Percentiles rank a stretch among this genome's conserved stretches.
These are phyloP conservation scores for Zaprionus kolodkinae DNA, from an alignment of 1,140 invertebrate genomes.

Conservation along the genomic window DNA sequence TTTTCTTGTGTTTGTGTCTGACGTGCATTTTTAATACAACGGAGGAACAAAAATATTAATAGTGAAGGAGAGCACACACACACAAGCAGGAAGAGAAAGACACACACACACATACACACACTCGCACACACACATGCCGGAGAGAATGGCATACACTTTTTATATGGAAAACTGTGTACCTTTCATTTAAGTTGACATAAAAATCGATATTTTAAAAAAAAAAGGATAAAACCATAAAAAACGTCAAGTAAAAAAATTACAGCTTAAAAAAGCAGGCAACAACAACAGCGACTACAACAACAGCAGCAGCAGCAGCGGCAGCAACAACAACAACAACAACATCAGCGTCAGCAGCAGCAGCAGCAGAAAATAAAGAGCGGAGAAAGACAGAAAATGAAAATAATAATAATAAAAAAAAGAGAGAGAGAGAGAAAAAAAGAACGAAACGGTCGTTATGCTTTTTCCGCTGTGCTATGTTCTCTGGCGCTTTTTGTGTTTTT, in stretches of 20 bases:
- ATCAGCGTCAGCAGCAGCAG: slow-evolving; percentile 22
- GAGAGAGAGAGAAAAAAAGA: slow-evolving; percentile 48
- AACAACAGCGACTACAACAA: slow-evolving; percentile 26
- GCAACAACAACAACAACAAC: slow-evolving; percentile 28
- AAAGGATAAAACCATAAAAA: slow-evolving; percentile 80
- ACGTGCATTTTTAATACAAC: slow-evolving; percentile 42
- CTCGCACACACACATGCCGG: no score
- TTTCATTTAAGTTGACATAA: slow-evolving; percentile 83
- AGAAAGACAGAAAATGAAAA: slow-evolving; percentile 81
- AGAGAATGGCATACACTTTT: slow-evolving; percentile 51
- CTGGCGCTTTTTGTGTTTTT: slow-evolving; percentile 77
- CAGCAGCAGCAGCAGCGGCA: slow-evolving; percentile 23
- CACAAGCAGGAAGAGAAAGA: slow-evolving; percentile 1
- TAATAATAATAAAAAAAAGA: slow-evolving; percentile 71
- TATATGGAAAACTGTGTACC: slow-evolving; percentile 78
- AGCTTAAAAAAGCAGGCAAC: slow-evolving; percentile 70
- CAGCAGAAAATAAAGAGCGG: slow-evolving; percentile 58
- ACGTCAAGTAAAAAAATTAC: slow-evolving; percentile 79
- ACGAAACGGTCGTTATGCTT: slow-evolving; percentile 81
- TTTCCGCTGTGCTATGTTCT: slow-evolving; percentile 62
- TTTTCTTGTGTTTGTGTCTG: slow-evolving; percentile 29
- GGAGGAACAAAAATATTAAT: slow-evolving; percentile 54
- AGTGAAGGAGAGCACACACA: slow-evolving; percentile 49
- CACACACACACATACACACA: slow-evolving; percentile 35
- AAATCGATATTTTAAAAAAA: slow-evolving; percentile 78